Conservation (phyloP, 1,140 invertebrate species). For the Hyposmocoma kahamanoa region DNA sequence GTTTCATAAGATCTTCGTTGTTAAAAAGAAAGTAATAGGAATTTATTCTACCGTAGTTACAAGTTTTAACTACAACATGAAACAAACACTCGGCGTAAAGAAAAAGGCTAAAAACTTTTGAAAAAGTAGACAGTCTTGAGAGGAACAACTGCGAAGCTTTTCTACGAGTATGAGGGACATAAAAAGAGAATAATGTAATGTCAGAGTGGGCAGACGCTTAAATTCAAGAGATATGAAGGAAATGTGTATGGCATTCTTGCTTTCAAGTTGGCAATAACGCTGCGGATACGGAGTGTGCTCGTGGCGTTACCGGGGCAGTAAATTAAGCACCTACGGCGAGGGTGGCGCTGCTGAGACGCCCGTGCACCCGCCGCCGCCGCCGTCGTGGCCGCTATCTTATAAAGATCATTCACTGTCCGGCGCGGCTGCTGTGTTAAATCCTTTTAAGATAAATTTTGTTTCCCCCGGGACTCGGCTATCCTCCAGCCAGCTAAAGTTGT, state of each 20-base stretch:
- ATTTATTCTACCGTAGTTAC: too few relatives aligned
- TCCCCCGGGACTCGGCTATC: too few relatives aligned
- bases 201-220: conserved; percentile 47
- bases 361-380: neutral
- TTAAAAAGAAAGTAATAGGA: too few relatives aligned
- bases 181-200: conserved; percentile 27
- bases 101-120: neutral
- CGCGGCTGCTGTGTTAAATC: conserved; percentile 8
- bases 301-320: conserved; percentile 67
- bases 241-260: conserved; percentile 65
- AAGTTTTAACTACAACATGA: neutral
- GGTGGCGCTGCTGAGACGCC: conserved; percentile 16
- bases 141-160: conserved; percentile 5
- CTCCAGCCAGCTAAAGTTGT: too few relatives aligned
- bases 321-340: conserved; percentile 49
- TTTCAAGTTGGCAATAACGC: conserved; percentile 70
- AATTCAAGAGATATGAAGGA: conserved; percentile 62
- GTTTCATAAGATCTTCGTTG: too few relatives aligned
- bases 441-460: neutral
- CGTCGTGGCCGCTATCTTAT: conserved; percentile 38
- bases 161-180: conserved; percentile 16
- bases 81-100: neutral
- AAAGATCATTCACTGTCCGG: conserved; percentile 36
- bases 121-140: neutral
- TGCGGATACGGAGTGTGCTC: conserved; percentile 64